Base-by-base conservation (phyloP, 2,888 invertebrate genomes). In the Pandemis corylana region DNA sequence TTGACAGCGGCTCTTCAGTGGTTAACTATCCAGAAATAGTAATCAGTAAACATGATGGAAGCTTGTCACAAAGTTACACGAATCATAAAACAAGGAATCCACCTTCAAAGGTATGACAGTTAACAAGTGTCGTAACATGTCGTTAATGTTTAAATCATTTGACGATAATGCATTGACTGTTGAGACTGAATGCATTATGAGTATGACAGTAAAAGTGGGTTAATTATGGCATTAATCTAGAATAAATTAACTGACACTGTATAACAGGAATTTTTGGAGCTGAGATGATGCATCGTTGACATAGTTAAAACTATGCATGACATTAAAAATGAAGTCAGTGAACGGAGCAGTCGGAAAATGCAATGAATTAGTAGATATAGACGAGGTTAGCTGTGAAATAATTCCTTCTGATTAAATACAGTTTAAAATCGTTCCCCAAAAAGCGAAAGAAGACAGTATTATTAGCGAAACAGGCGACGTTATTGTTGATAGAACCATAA, bases 281-380 rank as follows among this genome's bases (percentile, higher is more conserved):
- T 70, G 49, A 70, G 69, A 67, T 75, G 75, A 75, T 75, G 75
- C 70, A 75, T 75, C 75, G 75, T 62, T 67, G 75, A 74, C 71
- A 67, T 46, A 71, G 62, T 70, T 59, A 20, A 13, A 46, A 75
- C 62, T 61, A 53, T 71, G 70, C 67, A 71, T 67, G 53, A n/a
- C 62, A 59, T 44, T 68, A 68, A 42, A 56, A 68, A 53, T 59
- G 44, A 51, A 67, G 36, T 12, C 13, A 15, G 36, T 28, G 53
- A 41, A 41, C 42, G 7, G 5, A 63, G 12, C n/a, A 63, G 2
- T 42, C 28, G 0, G 28, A 36, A 36, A 36, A 36, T 36, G 2
- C 4, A 36, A 36, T 36, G 3, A 36, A 36, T 36, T 36, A 2
- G 28, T 36, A 36, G 28, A 36, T 46, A 12, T 10, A 46, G 46